phyloP scores from a whole-genome alignment of 2,113 vertebrate species.

The Alethe castanea region DNA sequence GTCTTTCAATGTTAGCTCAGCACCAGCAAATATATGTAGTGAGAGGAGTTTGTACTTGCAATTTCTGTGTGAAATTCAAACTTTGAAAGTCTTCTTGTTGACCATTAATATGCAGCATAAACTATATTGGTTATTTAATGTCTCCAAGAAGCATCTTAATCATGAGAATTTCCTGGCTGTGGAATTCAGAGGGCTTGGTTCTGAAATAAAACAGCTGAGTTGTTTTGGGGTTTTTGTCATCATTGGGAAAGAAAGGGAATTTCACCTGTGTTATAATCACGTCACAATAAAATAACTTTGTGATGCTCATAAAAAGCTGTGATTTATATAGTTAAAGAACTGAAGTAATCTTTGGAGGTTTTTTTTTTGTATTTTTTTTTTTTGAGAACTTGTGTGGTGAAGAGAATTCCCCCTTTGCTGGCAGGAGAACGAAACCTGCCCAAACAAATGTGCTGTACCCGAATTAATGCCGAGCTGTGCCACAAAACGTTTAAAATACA shows the following conservation, averaged over 20 bases:
- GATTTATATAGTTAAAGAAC: not conserved
- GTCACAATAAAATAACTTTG: not conserved
- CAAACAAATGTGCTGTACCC: not conserved
- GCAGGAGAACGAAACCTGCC: not conserved
- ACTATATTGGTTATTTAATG: not conserved
- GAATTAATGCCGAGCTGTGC: not conserved
- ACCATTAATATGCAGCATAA: conserved; percentile 5
- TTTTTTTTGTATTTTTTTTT: not conserved
- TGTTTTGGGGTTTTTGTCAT: not conserved
- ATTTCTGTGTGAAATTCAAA: conserved; percentile 23
- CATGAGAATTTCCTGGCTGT: not conserved
- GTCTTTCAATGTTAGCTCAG: conserved; percentile 43
- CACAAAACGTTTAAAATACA: not conserved
- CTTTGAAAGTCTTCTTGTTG: conserved; percentile 29
- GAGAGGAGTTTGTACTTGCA: not conserved
- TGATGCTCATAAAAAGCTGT: not conserved
- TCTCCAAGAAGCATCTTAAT: conserved; percentile 23
- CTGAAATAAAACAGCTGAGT: not conserved
- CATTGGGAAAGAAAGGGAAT: not conserved
- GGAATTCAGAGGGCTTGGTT: not conserved
- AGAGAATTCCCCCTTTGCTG: conserved; percentile 6
- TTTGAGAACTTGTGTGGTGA: not conserved
- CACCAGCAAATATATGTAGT: conserved; percentile 32
- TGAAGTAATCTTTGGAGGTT: not conserved
- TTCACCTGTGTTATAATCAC: not conserved